Conservation (phyloP, 2,888 invertebrate genomes). For the Heliconius cydno region DNA sequence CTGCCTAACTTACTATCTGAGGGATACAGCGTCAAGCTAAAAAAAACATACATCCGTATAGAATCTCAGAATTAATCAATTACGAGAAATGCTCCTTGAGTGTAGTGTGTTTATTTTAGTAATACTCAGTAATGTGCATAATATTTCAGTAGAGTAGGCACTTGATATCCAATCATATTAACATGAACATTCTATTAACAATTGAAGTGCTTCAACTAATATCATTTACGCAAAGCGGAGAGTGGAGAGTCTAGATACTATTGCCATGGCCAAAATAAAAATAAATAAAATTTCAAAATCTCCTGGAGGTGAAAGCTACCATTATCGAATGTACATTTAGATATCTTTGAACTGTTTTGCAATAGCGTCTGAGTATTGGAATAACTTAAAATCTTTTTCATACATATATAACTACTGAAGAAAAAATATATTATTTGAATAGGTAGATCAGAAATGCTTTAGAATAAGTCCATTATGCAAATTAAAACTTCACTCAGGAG, state of each 20-base stretch:
- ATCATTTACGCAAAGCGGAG: background rate
- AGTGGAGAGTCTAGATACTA: background rate
- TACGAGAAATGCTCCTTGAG: background rate
- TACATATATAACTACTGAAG: background rate
- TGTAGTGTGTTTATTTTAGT: conserved; percentile 10
- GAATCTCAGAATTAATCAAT: background rate
- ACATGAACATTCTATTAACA: background rate
- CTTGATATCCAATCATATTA: conserved; percentile 19
- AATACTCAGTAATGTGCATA: conserved; percentile 11
- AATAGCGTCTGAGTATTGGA: background rate
- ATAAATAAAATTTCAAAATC: background rate
- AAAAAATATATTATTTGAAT: background rate
- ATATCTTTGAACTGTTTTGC: background rate
- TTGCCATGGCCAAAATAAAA: background rate
- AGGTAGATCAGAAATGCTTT: background rate
- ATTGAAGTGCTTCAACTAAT: background rate
- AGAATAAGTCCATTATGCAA: background rate
- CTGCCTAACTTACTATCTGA: no score
- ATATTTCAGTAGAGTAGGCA: conserved; percentile 1
- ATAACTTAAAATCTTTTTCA: background rate
- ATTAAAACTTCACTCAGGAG: background rate
- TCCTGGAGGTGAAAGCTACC: no score
- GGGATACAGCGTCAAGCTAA: no score
- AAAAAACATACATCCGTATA: no score
- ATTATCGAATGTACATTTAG: background rate